Conservation (phyloP, 2,113 vertebrate species). For the Sorex araneus region DNA sequence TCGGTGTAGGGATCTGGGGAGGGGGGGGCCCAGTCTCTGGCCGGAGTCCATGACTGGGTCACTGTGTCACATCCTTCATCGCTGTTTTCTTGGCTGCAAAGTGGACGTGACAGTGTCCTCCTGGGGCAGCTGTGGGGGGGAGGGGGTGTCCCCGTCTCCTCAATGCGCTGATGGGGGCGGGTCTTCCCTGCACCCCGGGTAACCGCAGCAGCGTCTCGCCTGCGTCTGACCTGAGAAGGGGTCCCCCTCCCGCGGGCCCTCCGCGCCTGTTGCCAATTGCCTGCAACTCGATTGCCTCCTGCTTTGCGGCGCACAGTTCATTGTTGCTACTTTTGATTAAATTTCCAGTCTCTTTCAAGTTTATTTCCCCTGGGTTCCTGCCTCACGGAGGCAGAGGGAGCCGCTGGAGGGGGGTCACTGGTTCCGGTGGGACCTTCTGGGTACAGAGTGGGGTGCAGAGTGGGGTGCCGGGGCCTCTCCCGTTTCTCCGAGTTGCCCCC, state of each 20-base stretch:
- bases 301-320: constrained; percentile 16
- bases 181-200: no score
- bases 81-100: constrained; percentile 15
- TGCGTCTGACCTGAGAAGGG: no score
- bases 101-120: not conserved
- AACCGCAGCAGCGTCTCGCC: no score
- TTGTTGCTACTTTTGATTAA: constrained; percentile 72
- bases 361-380: constrained; percentile 71
- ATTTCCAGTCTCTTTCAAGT: constrained; percentile 72
- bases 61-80: not conserved
- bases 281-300: constrained; percentile 6
- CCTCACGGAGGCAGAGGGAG: constrained; percentile 47
- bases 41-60: not conserved
- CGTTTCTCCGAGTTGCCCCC: fast-evolving
- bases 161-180: no score
- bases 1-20: no score
- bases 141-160: no score
- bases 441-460: not conserved
- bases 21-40: not conserved
- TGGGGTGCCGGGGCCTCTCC: not conserved
- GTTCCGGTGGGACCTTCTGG: not conserved
- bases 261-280: not conserved
- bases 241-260: not conserved
- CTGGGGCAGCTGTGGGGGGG: not conserved
- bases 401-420: not conserved